Base-by-base conservation (phyloP, 2,888 invertebrate genomes). In the Nomada ferruginata region DNA sequence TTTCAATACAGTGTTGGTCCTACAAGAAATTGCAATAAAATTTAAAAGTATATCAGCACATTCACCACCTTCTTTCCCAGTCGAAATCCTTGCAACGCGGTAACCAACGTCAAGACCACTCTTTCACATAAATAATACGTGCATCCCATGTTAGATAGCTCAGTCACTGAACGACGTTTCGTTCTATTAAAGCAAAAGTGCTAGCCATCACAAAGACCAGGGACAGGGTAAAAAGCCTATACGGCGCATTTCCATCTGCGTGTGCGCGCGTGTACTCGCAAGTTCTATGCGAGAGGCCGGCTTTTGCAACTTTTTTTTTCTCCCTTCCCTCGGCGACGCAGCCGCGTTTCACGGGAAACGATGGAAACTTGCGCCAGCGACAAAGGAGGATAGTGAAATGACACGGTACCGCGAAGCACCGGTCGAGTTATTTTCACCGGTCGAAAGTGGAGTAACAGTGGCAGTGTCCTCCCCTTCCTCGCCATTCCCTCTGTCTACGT, bases 381-480 rank as follows among this genome's bases (percentile, higher is more conserved):
- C 84, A 85, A 85, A 85, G 85, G 84, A 61, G 70, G 76, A 88
- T 82, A 78, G 83, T 85, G 83, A 85, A 87, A 83, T 79, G 84
- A 83, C 78, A 84, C 74, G 79, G 70, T 71, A 69, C 74, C 75
- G 81, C 81, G 83, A 73, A 76, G 82, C 83, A 86, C 79, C 83
- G 85, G 85, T 85, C 87, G 89, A 86, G 90, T 89, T 89, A 90
- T 89, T 89, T 89, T 85, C 89, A 87, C 86, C 79, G 87, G 86
- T 87, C 84, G 85, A 89, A 89, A 90, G 86, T 87, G 79, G 87
- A 84, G 87, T 90, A 90, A 84, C 85, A 61, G 83, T 59, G 71
- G 72, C 88, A 60, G 65, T 63, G 69, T 76, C 42, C 59, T 57
- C 50, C 47, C 53, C 47, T 42, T 15, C 74, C 47, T 26, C 23